A percentile compares a stretch with the other conserved stretches of the same genome.
phyloP scores from a whole-genome alignment of 2,888 invertebrate species.

The Chironomus tentans region DNA sequence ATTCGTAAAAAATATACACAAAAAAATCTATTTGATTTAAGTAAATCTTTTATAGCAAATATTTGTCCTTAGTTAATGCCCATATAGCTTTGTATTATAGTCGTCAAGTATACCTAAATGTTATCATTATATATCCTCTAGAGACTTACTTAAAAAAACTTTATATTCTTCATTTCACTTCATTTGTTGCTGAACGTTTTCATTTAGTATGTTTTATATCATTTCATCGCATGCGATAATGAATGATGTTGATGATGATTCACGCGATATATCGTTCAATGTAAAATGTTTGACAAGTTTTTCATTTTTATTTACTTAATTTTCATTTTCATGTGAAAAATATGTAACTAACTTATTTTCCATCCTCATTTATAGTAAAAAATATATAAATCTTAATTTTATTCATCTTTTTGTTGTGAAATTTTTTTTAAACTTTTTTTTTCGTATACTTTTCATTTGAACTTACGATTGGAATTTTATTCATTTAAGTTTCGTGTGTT shows the following conservation, averaged over 20 bases:
- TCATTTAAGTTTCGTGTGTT: background rate
- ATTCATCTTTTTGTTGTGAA: background rate
- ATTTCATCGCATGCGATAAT: background rate
- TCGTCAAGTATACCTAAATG: slow-evolving; percentile 6
- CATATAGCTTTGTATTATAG: slow-evolving; percentile 37
- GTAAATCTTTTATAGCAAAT: slow-evolving; percentile 18
- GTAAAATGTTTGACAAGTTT: background rate
- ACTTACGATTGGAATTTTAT: slow-evolving; percentile 37
- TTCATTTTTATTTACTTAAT: background rate
- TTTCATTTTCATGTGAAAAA: background rate
- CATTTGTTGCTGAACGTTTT: background rate
- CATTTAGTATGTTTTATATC: background rate
- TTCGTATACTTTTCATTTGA: slow-evolving; percentile 45
- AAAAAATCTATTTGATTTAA: slow-evolving; percentile 4
- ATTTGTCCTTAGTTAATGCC: slow-evolving; percentile 34
- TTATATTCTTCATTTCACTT: background rate
- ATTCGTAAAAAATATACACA: slow-evolving; percentile 20
- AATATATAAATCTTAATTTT: slow-evolving; percentile 17
- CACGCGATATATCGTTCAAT: too few species aligned
- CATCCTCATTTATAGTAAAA: slow-evolving; percentile 1
- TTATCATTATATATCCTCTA: background rate
- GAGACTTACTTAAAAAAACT: background rate
- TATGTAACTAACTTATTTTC: background rate
- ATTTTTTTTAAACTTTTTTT: background rate
- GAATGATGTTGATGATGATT: background rate